phyloP scores from a whole-genome alignment of 2,113 vertebrate genomes.

The Dicaeum eximium region DNA sequence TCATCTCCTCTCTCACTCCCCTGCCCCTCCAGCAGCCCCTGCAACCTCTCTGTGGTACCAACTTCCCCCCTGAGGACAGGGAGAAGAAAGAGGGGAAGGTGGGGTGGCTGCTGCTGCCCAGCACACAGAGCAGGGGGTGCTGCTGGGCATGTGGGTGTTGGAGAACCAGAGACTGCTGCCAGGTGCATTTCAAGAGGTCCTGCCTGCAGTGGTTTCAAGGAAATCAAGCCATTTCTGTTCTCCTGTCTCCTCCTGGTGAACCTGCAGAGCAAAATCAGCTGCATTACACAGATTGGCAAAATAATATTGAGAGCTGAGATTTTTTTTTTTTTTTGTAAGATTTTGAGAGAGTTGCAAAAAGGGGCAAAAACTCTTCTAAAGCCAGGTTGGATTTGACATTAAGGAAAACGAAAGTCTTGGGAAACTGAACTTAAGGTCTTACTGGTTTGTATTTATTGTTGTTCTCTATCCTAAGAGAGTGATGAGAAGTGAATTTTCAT shows the following conservation, averaged over 20 bases:
- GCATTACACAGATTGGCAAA: not conserved
- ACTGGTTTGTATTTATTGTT: not conserved
- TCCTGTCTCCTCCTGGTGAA: not conserved
- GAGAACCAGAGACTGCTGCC: not conserved
- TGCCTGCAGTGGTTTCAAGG: not conserved
- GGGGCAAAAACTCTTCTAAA: not conserved
- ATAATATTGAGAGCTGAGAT: not conserved
- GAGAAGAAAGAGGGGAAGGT: not conserved
- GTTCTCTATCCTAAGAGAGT: not conserved
- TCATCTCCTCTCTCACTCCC: not conserved
- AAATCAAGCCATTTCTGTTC: not conserved
- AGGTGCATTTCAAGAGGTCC: not conserved
- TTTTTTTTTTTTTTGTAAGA: not conserved
- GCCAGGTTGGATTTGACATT: not conserved
- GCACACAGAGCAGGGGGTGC: not conserved
- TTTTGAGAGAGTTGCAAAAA: not conserved
- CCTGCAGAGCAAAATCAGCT: not conserved
- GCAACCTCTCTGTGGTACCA: not conserved
- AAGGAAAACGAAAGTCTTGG: not conserved
- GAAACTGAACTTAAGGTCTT: not conserved
- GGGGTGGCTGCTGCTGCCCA: not conserved
- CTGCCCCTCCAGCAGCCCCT: not conserved
- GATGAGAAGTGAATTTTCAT: not conserved
- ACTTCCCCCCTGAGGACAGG: not conserved
- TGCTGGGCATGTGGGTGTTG: not conserved